A percentile compares a stretch with the other conserved stretches of the same genome.
Conservation (phyloP, 92 coral and sea anemone genomes). For the Pocillopora grandis region DNA sequence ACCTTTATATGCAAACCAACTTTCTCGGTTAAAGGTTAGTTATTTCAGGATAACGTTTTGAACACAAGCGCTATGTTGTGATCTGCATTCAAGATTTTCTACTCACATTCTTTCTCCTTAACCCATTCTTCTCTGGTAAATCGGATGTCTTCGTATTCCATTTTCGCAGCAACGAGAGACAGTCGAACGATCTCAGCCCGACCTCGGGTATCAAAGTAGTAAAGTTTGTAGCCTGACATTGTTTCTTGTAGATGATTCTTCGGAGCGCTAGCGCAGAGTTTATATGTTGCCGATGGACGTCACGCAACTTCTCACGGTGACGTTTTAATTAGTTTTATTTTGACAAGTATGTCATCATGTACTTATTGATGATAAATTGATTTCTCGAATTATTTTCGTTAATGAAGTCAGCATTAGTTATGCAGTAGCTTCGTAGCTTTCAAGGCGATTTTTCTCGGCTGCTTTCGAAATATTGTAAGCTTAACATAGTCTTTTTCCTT, state of each 20-base stretch:
- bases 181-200: slow-evolving; percentile 24
- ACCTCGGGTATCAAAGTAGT: slow-evolving; percentile 27
- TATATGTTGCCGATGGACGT: background rate
- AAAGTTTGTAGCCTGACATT: slow-evolving; percentile 22
- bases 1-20: too few species aligned
- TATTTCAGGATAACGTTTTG: too few species aligned
- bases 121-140: slow-evolving; percentile 8
- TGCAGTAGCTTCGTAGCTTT: too few species aligned
- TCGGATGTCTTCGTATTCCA: slow-evolving; percentile 36
- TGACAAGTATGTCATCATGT: too few species aligned
- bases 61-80: background rate
- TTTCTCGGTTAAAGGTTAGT: too few species aligned
- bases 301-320: background rate
- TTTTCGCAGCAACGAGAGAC: slow-evolving; percentile 25
- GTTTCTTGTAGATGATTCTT: background rate
- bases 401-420: too few species aligned
- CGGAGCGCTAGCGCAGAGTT: too few species aligned
- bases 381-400: too few species aligned
- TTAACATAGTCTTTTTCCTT: too few species aligned
- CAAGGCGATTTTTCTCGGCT: too few species aligned
- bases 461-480: too few species aligned
- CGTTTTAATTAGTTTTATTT: background rate
- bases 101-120: slow-evolving; percentile 32
- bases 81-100: background rate
- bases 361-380: too few species aligned